Base-by-base conservation (phyloP, 1,140 invertebrate species). In the Cydia amplana region DNA sequence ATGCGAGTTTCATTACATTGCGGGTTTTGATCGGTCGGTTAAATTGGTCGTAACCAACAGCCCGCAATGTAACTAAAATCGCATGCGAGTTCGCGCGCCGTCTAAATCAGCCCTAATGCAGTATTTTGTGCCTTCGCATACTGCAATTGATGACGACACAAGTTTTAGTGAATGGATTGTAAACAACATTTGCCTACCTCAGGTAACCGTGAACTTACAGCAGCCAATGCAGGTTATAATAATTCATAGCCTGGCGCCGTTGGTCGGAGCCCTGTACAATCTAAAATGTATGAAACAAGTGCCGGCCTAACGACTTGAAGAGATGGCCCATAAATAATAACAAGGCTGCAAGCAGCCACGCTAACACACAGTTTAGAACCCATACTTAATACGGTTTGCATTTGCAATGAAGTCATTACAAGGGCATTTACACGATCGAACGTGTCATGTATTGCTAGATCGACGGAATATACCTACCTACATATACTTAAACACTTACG, bases 291-390 rank as follows among this genome's bases (percentile, higher is more conserved):
- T 60, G 20, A 60, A 0, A 20, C 55, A 60, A 60, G 55, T 60
- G 55, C 55, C 55, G 55, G 5, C 55, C 55, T 23, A 60, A 60
- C 55, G 55, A 60, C 55, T 23, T 60, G 20, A 60, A 60, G 18
- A n/a, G 51, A 55, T 55, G 51, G 16, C 16, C n/a, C 55, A 60
- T 60, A 23, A 60, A 60, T 60, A 60, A 60, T 60, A 60, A 60
- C 55, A 60, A 60, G 55, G 7, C 20, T 3, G 55, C 20, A 60
- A 60, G 55, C 18, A 20, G 18, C 51, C 51, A 23, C 18, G 55
- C 20, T 60, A 60, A n/a, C 55, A 55, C 5, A 55, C 16, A 18
- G 51, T 55, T 55, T 55, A 55, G n/a, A 55, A 18, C 5, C 16
- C 51, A 55, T 55, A 18, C 43, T 46, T 46, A 46, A 60, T 60